These are phyloP conservation scores for Drosophila robusta DNA, from an alignment of 2,888 invertebrate species.

Conservation along the genomic window DNA sequence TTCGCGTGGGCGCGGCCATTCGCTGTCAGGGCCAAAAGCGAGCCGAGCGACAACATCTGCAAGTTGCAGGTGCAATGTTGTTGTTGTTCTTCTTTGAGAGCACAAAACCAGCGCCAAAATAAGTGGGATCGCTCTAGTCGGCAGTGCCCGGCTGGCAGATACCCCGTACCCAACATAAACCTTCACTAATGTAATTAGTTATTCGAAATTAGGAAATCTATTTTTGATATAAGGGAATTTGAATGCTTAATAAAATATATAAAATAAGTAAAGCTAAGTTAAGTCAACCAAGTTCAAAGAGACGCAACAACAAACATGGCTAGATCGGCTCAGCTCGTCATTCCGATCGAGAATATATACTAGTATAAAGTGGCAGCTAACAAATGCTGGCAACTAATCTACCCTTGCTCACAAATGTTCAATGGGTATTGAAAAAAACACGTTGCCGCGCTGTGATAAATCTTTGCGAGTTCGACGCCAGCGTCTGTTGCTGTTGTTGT, in stretches of 20 bases:
- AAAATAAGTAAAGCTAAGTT: too few species aligned
- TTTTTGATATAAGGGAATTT: too few species aligned
- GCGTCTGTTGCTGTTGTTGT: not conserved
- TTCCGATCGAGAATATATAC: too few species aligned
- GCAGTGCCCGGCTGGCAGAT: not conserved
- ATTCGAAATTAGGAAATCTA: too few species aligned
- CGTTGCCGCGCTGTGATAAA: constrained; percentile 35
- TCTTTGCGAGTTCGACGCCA: constrained; percentile 44
- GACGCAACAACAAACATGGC: too few species aligned
- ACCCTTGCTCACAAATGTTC: not conserved
- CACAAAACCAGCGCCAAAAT: constrained; percentile 38
- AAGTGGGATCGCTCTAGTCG: not conserved
- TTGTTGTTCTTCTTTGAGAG: constrained; percentile 36
- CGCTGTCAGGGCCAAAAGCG: constrained; percentile 50
- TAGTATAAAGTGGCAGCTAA: too few species aligned
- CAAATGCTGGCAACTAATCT: too few species aligned
- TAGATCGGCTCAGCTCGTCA: too few species aligned
- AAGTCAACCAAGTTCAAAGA: too few species aligned
- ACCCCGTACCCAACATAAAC: not conserved
- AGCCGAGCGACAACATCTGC: constrained; percentile 30
- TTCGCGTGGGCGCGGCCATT: constrained; percentile 34
- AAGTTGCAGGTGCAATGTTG: constrained; percentile 50
- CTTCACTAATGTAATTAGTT: too few species aligned
- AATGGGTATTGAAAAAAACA: constrained; percentile 1
- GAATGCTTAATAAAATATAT: too few species aligned